phyloP scores from a whole-genome alignment of 2,113 vertebrate species.

The Pantherophis guttatus region DNA sequence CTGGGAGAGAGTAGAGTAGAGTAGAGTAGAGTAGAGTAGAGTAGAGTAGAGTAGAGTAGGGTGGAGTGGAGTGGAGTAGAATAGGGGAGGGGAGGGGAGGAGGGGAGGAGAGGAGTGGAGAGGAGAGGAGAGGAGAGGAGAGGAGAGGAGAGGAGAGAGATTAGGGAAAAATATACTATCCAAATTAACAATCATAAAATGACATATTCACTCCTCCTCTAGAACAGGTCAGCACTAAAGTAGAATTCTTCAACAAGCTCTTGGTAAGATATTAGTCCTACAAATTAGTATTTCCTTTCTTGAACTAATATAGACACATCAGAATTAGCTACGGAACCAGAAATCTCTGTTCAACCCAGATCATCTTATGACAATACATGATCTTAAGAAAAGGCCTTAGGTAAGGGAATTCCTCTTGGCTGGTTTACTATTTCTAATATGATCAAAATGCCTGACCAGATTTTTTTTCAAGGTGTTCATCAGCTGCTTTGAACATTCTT shows the following conservation, averaged over 20 bases:
- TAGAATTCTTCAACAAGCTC: not conserved
- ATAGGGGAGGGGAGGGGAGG: not conserved
- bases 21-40: not conserved
- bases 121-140: slow-evolving; percentile 26
- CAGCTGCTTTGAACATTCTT: not conserved
- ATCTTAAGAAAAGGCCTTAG: not conserved
- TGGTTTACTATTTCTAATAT: not conserved
- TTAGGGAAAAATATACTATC: not conserved
- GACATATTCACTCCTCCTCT: not conserved
- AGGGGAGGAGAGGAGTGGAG: not conserved
- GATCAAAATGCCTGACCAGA: not conserved
- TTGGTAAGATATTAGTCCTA: not conserved
- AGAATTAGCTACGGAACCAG: not conserved
- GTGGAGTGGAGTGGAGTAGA: not conserved
- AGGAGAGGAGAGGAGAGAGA: not conserved
- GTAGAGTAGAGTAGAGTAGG: not conserved
- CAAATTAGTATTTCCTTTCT: not conserved
- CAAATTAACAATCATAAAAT: not conserved
- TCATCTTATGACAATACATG: not conserved
- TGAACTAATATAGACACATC: not conserved
- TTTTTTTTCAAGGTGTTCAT: not conserved
- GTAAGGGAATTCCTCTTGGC: not conserved
- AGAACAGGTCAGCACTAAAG: not conserved
- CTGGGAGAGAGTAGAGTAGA: not conserved
- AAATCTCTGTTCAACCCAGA: not conserved